A percentile compares a stretch with the other conserved stretches of the same genome.
Conservation (phyloP, 2,888 invertebrate species). For the Xylophagus ater region DNA sequence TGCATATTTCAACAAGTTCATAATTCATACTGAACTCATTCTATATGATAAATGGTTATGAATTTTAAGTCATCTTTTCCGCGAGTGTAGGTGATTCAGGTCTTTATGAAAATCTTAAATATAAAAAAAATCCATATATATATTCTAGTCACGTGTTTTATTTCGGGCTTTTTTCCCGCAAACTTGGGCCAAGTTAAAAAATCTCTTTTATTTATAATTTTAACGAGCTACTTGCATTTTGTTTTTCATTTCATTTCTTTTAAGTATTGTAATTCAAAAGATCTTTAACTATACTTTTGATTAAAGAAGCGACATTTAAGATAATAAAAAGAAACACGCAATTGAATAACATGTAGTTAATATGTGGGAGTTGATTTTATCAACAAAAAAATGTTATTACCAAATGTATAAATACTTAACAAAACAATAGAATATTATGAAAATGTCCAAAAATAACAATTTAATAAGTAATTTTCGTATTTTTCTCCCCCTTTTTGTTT, state of each 20-base stretch:
- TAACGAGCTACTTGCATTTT: constrained; percentile 9
- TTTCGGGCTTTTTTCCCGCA: constrained; percentile 1
- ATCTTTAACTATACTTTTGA: too few relatives aligned
- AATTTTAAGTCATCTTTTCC: constrained; percentile 13
- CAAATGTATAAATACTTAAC: constrained; percentile 2
- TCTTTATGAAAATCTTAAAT: constrained; percentile 4
- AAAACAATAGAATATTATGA: neutral
- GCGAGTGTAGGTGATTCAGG: constrained; percentile 16
- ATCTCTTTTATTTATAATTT: too few relatives aligned
- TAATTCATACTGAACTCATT: constrained; percentile 14
- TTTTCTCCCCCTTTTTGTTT: constrained; percentile 10
- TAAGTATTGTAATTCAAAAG: too few relatives aligned
- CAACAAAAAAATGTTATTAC: too few relatives aligned
- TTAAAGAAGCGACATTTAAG: too few relatives aligned
- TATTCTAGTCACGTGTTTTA: constrained; percentile 16
- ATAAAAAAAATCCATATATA: too few relatives aligned
- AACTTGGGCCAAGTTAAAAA: constrained; percentile 4
- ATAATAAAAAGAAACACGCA: too few relatives aligned
- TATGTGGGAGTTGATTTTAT: too few relatives aligned
- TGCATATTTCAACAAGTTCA: constrained; percentile 18
- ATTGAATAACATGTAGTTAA: too few relatives aligned
- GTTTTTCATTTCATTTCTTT: constrained; percentile 1
- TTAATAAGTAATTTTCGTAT: constrained; percentile 1
- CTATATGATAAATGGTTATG: constrained; percentile 17
- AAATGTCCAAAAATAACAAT: too few relatives aligned